Evolutionary conservation across 23 tunicate species (phyloP), one percentile per base, ranked within the genome.

Genomic region (Pegea sp.): DNA sequence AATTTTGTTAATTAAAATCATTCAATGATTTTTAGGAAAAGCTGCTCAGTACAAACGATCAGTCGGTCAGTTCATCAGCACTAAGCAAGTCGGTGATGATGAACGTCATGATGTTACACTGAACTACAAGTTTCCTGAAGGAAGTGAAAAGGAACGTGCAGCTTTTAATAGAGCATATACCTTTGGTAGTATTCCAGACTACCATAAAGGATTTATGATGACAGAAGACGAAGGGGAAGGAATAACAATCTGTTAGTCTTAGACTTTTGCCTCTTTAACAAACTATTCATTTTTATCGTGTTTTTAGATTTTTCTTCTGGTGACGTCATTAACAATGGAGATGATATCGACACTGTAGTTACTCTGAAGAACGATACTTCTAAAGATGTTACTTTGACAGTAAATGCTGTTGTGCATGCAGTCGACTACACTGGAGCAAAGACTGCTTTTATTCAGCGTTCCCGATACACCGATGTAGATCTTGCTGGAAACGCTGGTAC

Each of bases 51-150:
- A 26, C 42, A 48, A 43, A 19, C 29, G 64, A 49, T 55, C 76
- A 0, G 99, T 91, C 21, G 99, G 99, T 19, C 72, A 67, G 48
- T 63, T 25, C 64, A 91, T 91, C 64, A 67, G 77, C 64, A 91
- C 99, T 38, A 91, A 91, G 55, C 69, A 72, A 25, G 84, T 91
- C 32, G 99, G 93, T 19, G 33, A 28, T 5, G 66, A 75, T 33
- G 76, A 53, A 25, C 33, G 99, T 5, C 61, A 59, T 42, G 84
- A 78, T 59, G 55, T 91, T 58, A 91, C 99, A 3, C 57, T 66
- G 29, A 48, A 55, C 4, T 91, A 91, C 76, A 91, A 91, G 60
- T 53, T 62, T 33, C 44, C 64, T 2, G 99, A 91, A 59, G 92
- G 72, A 0, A 71, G 48, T n/a, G 69, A 23, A 31, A 69, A 68